Conservation (phyloP, 2,888 invertebrate species). For the Lithophane socia region DNA sequence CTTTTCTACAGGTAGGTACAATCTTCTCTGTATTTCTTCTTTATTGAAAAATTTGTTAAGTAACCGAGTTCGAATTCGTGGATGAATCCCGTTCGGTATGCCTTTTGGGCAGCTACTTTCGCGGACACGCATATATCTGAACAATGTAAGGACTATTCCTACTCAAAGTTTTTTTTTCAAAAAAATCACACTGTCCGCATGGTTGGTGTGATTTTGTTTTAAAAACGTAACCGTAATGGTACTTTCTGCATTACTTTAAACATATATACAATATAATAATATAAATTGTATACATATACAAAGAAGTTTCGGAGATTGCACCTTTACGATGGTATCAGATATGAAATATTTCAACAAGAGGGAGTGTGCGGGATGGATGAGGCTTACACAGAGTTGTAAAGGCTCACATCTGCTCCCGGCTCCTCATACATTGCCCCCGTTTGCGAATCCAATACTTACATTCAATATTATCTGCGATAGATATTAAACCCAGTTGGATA, state of each 20-base stretch:
- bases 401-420: conserved; percentile 75
- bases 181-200: too few relatives aligned
- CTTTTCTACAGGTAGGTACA: neutral
- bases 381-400: conserved; percentile 57
- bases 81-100: too few relatives aligned
- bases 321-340: conserved; percentile 60
- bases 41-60: neutral
- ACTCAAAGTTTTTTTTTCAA: too few relatives aligned
- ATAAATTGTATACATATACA: neutral
- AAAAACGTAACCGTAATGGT: too few relatives aligned
- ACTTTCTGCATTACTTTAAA: neutral
- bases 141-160: too few relatives aligned
- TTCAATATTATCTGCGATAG: conserved; percentile 77
- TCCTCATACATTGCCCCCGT: conserved; percentile 69
- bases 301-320: conserved; percentile 52
- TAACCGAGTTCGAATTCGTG: neutral
- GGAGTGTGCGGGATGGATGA: conserved; percentile 58
- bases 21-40: neutral
- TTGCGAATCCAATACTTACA: conserved; percentile 77
- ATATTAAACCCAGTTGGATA: conserved; percentile 81
- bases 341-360: conserved; percentile 66
- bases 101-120: neutral
- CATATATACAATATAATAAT: neutral
- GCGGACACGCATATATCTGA: too few relatives aligned
- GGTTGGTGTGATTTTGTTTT: too few relatives aligned